These are phyloP conservation scores for Mus musculus DNA, from an alignment of 2,113 vertebrate species.

Conservation along the genomic window GRCm39 chr9:122749501-122750000, in stretches of 20 bases:
- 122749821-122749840: slow-evolving; percentile 77
- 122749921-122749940: slow-evolving; percentile 76
- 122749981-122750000: slow-evolving; percentile 72
- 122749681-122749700: slow-evolving; percentile 77
- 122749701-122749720: slow-evolving; percentile 79
- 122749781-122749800: slow-evolving; percentile 79
- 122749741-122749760: slow-evolving; percentile 80
- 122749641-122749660: slow-evolving; percentile 75
- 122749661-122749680: slow-evolving; percentile 80
- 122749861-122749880: slow-evolving; percentile 77
- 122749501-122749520: slow-evolving; percentile 78
- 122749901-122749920: slow-evolving; percentile 77
- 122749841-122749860: slow-evolving; percentile 72
- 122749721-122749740: slow-evolving; percentile 77
- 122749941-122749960: slow-evolving; percentile 77
- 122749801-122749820: slow-evolving; percentile 80
- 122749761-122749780: slow-evolving; percentile 77
- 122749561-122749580: slow-evolving; percentile 72
- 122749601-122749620: slow-evolving; percentile 78
- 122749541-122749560: slow-evolving; percentile 74
- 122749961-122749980: slow-evolving; percentile 74
- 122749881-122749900: slow-evolving; percentile 79
- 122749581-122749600: slow-evolving; percentile 77
- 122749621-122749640: slow-evolving; percentile 79
- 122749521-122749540: slow-evolving; percentile 77